These are phyloP conservation scores for Chaenocephalus aceratus DNA, from an alignment of 2,113 vertebrate genomes.

Conservation along the genomic window DNA sequence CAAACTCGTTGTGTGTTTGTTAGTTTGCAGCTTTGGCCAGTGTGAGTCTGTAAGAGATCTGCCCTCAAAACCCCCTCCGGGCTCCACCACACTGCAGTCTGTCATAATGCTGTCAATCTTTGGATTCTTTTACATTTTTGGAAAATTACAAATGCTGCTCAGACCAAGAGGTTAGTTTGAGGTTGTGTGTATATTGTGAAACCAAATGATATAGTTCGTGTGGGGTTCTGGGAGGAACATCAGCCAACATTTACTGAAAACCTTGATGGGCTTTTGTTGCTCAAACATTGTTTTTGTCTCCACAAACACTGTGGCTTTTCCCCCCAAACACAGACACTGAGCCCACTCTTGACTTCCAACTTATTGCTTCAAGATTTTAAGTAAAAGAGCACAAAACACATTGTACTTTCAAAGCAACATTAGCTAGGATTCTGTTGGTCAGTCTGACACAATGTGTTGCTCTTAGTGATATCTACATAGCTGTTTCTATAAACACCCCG, in stretches of 20 bases:
- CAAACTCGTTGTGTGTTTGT: conserved; percentile 45
- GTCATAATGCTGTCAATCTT: conserved; percentile 56
- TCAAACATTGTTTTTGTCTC: conserved; percentile 57
- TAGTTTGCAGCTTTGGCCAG: conserved; percentile 51
- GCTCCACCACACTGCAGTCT: conserved; percentile 54
- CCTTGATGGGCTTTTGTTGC: conserved; percentile 38
- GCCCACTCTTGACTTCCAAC: conserved; percentile 5
- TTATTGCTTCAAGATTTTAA: conserved; percentile 38
- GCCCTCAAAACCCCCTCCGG: conserved; percentile 38
- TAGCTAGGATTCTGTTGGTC: conserved; percentile 15
- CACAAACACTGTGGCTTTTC: conserved; percentile 42
- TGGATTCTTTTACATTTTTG: conserved; percentile 48
- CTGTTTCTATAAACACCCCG: conserved; percentile 29
- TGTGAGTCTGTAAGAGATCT: conserved; percentile 38
- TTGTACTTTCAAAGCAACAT: conserved; percentile 16
- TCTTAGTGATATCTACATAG: conserved; percentile 27
- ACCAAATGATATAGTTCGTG: conserved; percentile 56
- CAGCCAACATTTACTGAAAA: conserved; percentile 38
- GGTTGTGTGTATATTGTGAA: conserved; percentile 56
- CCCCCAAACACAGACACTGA: conserved; percentile 28
- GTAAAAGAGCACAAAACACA: conserved; percentile 28
- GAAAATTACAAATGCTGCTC: conserved; percentile 49
- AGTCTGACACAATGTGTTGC: conserved; percentile 16
- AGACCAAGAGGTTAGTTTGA: conserved; percentile 58
- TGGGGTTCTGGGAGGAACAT: conserved; percentile 43